These are phyloP conservation scores for Dendrocincla tyrannina DNA, from an alignment of 2,797 vertebrate genomes.

Conservation along the genomic window DNA sequence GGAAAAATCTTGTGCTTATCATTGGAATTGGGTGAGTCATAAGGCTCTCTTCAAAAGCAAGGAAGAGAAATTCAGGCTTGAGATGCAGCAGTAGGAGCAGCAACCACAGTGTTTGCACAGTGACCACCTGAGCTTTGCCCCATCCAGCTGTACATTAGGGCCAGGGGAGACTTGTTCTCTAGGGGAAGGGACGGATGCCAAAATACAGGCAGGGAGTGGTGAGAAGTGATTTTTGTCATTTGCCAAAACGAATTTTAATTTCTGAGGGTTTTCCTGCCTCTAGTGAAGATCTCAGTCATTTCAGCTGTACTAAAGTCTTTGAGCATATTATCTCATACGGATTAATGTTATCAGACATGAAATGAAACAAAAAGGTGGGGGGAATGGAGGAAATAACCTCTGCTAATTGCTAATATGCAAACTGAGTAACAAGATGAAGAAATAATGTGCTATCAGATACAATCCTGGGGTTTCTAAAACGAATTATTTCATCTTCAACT, in stretches of 20 bases:
- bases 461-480: conserved; percentile 48
- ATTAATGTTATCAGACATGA: conserved; percentile 21
- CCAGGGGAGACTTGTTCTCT: background rate
- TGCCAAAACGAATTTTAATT: background rate
- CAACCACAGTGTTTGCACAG: background rate
- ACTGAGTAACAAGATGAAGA: conserved; percentile 46
- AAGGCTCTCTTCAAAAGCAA: background rate
- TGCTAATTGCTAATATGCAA: conserved; percentile 57
- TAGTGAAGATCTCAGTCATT: background rate
- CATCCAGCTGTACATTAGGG: background rate
- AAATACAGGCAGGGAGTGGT: background rate
- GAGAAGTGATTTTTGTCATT: background rate
- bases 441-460: conserved; percentile 48
- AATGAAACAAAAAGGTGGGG: conserved; percentile 2
- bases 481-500: conserved; percentile 63
- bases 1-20: background rate
- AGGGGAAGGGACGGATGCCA: background rate
- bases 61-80: background rate
- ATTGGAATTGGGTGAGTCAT: background rate
- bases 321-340: background rate
- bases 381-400: conserved; percentile 6
- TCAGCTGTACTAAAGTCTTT: background rate
- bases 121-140: background rate
- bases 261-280: background rate
- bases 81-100: background rate